Base-by-base conservation (phyloP, 2,797 vertebrate genomes). In the Coreius guichenoti region DNA sequence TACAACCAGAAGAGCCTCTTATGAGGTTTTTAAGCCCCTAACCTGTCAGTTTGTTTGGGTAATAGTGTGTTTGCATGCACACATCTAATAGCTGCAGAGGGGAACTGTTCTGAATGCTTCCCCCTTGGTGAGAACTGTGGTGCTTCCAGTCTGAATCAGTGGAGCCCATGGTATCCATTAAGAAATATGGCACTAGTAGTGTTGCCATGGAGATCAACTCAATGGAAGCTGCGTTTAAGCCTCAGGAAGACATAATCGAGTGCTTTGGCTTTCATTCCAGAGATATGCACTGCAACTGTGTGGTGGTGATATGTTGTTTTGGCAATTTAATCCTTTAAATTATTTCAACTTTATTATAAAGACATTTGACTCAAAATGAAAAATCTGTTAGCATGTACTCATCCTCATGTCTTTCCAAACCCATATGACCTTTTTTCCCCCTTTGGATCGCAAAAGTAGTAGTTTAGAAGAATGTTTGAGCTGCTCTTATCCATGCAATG, bases 171-270 rank as follows among this genome's bases (percentile, higher is more conserved):
- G 89, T 89, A 93, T 87, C 89, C 90, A 92, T 91, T 90, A 83
- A 92, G 90, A 90, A 91, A 91, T 90, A 91, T 90, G 75, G 89
- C 91, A 91, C 91, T 90, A 87, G 90, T 90, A 88, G 87, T 87
- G 88, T 90, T 90, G 89, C 92, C 74, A 67, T 94, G 36, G 87
- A 94, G 89, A 89, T 96, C 95, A 95, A 95, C 95, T 96, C 94
- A 87, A 89, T 90, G 88, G 95, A 89, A 86, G 84, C 89, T 82
- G 76, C 87, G 75, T 87, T 90, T 88, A 86, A 89, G 80, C 86
- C 82, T 85, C 79, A 85, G 86, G 82, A 87, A 87, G 87, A 90
- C 89, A 86, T 90, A 89, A 89, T 89, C 82, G 86, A 87, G 84
- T 87, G 81, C 75, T 82, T 86, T 72, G 70, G 80, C 75, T 90